Evolutionary conservation across 2,888 invertebrate genomes (phyloP), one percentile per base, ranked within the genome.

Genomic region (Dendrolimus pini): DNA sequence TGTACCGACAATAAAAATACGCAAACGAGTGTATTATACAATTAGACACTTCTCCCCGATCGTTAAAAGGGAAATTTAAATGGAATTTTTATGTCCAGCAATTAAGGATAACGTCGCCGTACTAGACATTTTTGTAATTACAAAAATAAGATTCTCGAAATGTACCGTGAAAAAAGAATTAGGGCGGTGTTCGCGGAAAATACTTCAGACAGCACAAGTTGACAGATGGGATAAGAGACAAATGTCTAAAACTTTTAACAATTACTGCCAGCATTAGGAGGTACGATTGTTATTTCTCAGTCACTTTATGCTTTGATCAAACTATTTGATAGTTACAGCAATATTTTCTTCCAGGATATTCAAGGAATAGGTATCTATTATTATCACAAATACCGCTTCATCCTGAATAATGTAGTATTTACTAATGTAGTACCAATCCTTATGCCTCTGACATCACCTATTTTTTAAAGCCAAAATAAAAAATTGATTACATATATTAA

Each of bases 81-180:
- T 91, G 91, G 91, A 91, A 91, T 91, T 91, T 91, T 91, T 91
- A 91, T 90, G 90, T 90, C 84, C 88, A 88, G 88, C 89, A 90
- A 89, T 90, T 90, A 90, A 90, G 90, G 89, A 89, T 89, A 90
- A 89, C 85, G 89, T 87, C 83, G 87, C 80, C 83, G 87, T 86
- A 85, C 85, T 88, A 88, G 89, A 90, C 89, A 89, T 89, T 90
- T 89, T 90, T 89, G 89, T 90, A 90, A 90, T 90, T 90, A 90
- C 90, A 88, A 90, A 89, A 90, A 90, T 90, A 89, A 88, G 90
- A 89, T 89, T 89, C 88, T 85, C 85, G 89, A 89, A 89, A 89
- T 89, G 90, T 90, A 90, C 88, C 90, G 90, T 89, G 88, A 89
- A 88, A 88, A 47, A 89, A 89, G 89, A 88, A 89, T 90, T 89